phyloP scores from a whole-genome alignment of 2,797 vertebrate genomes.

The Taeniopygia guttata region DNA sequence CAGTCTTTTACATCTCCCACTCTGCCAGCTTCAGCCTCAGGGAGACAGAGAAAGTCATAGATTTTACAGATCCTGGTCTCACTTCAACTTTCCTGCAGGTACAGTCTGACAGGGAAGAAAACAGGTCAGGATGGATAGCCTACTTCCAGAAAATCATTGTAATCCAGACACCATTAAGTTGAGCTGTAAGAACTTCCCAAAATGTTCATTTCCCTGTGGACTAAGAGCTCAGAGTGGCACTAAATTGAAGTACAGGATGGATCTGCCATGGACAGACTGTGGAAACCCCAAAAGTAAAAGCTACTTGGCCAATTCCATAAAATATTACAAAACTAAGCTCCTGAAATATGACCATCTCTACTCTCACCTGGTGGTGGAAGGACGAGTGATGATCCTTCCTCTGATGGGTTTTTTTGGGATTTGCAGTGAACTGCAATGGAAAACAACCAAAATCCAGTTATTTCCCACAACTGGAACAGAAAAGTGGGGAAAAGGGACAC shows the following conservation, averaged over 20 bases:
- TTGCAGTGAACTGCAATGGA: neutral
- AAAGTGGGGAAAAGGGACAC: neutral
- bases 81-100: neutral
- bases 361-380: neutral
- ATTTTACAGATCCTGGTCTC: neutral
- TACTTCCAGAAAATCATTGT: neutral
- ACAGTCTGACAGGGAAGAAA: neutral
- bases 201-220: fast-evolving
- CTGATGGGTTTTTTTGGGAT: neutral
- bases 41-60: neutral
- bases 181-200: neutral
- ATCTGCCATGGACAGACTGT: neutral
- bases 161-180: neutral
- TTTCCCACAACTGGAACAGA: neutral
- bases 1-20: neutral
- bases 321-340: neutral
- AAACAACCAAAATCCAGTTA: neutral
- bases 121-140: neutral
- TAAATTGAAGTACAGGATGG: neutral
- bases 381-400: fast-evolving
- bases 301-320: neutral
- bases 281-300: neutral
- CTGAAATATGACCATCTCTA: neutral
- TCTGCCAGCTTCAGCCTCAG: neutral
- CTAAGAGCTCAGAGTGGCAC: neutral